Evolutionary conservation across 2,113 vertebrate species (phyloP).

Genomic region (Vidua chalybeata): DNA sequence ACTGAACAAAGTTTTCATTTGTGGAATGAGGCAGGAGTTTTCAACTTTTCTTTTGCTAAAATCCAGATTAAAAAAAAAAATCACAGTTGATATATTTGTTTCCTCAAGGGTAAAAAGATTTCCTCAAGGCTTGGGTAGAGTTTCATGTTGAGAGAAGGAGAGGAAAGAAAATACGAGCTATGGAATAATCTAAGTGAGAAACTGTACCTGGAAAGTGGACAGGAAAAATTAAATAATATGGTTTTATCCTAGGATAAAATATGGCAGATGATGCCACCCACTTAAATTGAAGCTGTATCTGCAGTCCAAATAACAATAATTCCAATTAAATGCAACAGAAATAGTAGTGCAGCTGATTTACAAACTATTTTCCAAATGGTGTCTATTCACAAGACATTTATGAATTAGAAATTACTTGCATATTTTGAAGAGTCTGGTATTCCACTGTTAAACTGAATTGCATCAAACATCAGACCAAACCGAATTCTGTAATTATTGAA

Average conservation of each 20-base stretch:
- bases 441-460: neutral
- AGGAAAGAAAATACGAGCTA: neutral
- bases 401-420: neutral
- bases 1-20: slow-evolving; percentile 9
- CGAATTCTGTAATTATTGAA: neutral
- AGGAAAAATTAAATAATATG: neutral
- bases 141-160: neutral
- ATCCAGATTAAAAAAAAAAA: neutral
- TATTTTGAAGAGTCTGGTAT: neutral
- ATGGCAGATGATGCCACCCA: neutral
- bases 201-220: neutral
- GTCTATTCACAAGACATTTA: neutral
- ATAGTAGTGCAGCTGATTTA: neutral
- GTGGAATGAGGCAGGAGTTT: slow-evolving; percentile 14
- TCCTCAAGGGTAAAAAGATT: neutral
- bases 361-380: neutral
- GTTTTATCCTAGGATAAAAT: neutral
- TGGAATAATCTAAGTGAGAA: neutral
- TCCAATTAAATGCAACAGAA: neutral
- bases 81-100: neutral
- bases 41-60: neutral
- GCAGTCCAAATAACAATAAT: neutral
- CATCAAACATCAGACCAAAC: neutral
- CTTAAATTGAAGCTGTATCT: neutral
- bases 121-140: neutral